phyloP scores from a whole-genome alignment of 2,797 vertebrate species.

The Alcedo atthis region DNA sequence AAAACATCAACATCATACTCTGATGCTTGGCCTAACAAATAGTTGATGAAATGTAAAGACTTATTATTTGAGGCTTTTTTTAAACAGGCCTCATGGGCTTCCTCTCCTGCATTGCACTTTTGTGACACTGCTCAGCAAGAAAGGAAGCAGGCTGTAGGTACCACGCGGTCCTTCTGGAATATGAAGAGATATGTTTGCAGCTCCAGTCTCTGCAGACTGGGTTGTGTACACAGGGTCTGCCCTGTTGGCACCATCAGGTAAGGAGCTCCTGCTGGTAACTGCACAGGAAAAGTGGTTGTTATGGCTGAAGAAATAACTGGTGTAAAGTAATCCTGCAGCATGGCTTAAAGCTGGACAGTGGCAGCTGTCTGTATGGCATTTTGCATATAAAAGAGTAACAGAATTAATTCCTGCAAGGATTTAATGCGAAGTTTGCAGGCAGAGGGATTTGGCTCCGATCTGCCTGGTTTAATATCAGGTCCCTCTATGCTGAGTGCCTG shows the following conservation, averaged over 20 bases:
- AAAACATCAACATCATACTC: neutral
- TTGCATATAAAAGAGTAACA: neutral
- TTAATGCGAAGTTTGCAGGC: neutral
- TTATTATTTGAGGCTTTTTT: neutral
- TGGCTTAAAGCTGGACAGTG: neutral
- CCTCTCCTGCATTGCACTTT: neutral
- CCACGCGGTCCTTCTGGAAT: neutral
- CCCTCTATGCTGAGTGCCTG: conserved; percentile 35
- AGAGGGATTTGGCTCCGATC: conserved; percentile 10
- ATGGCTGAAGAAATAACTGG: neutral
- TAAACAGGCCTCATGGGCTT: neutral
- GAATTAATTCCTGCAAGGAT: neutral
- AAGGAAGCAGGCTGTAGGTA: neutral
- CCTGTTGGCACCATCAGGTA: neutral
- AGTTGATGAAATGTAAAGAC: neutral
- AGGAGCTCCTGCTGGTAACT: neutral
- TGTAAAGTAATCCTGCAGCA: neutral
- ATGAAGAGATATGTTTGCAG: neutral
- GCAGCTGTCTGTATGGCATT: neutral
- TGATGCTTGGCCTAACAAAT: neutral
- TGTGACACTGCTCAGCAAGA: neutral
- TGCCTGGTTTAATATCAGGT: conserved; percentile 24
- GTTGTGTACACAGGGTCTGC: neutral
- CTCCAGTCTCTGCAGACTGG: neutral
- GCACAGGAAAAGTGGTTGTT: neutral